Evolutionary conservation across 2,113 vertebrate genomes (phyloP).

Genomic region (Pelmatolapia mariae): DNA sequence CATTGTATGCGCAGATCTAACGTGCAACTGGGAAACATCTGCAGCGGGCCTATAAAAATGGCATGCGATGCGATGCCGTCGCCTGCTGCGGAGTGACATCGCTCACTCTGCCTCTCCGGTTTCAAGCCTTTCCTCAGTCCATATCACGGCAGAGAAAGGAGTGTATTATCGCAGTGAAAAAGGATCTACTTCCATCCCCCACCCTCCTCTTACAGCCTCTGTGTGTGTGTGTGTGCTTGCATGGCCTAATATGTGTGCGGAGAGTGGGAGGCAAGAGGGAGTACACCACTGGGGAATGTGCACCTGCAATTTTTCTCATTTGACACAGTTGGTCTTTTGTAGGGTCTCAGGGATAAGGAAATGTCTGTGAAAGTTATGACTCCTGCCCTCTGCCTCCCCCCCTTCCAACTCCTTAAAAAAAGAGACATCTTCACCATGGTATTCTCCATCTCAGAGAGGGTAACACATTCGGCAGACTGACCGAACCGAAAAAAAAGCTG

Average conservation of each 20-base stretch:
- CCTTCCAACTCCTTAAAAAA: not conserved
- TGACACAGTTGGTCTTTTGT: constrained; percentile 69
- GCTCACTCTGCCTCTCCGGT: constrained; percentile 44
- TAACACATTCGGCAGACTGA: not conserved
- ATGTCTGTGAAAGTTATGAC: constrained; percentile 40
- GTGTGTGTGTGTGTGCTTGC: not conserved
- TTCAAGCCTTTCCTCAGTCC: constrained; percentile 46
- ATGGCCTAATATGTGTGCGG: constrained; percentile 20
- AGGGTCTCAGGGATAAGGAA: constrained; percentile 21
- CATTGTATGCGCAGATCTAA: not conserved
- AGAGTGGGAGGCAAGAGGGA: constrained; percentile 6
- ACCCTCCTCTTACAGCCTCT: not conserved
- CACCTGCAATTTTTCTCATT: constrained; percentile 69
- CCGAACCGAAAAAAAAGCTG: not conserved
- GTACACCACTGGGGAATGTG: constrained; percentile 55
- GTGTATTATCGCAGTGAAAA: constrained; percentile 60
- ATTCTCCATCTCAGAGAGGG: not conserved
- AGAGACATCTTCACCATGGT: constrained; percentile 7
- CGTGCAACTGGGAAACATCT: constrained; percentile 43
- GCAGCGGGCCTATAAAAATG: constrained; percentile 38
- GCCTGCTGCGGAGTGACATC: constrained; percentile 54
- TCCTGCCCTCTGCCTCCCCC: not conserved
- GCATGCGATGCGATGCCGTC: constrained; percentile 3
- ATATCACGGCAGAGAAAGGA: constrained; percentile 47
- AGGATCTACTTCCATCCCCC: constrained; percentile 29